Percentiles rank a stretch among this genome's conserved stretches.
These are phyloP conservation scores for Promerops cafer DNA, from an alignment of 2,113 vertebrate species.

Conservation along the genomic window DNA sequence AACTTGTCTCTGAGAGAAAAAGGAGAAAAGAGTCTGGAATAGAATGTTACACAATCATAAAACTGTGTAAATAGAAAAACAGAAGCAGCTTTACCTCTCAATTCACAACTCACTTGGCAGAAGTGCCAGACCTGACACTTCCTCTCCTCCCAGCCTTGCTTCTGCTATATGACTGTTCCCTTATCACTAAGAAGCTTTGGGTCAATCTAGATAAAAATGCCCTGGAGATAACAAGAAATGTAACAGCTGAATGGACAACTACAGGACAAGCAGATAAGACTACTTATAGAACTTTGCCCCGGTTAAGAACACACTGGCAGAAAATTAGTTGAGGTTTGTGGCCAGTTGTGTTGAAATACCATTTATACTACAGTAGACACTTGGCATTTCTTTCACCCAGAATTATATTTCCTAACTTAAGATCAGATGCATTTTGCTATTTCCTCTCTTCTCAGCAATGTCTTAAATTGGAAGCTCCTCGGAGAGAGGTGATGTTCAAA, in stretches of 20 bases:
- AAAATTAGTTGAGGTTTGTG: background rate
- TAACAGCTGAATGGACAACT: background rate
- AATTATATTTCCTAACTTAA: background rate
- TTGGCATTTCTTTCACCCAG: background rate
- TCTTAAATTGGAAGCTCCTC: background rate
- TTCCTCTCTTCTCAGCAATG: background rate
- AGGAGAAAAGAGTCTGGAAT: background rate
- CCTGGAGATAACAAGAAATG: background rate
- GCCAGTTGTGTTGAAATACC: background rate
- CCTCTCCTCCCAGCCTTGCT: background rate
- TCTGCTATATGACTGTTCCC: background rate
- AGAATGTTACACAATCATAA: background rate
- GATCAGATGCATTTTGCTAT: background rate
- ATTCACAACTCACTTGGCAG: background rate
- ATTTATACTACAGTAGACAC: background rate
- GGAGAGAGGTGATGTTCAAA: background rate
- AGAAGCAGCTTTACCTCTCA: background rate
- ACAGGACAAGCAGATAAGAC: background rate
- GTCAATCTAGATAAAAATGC: background rate
- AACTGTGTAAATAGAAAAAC: background rate
- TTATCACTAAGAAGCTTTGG: background rate
- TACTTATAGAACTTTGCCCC: fast-evolving
- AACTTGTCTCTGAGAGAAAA: background rate
- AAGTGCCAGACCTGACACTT: background rate
- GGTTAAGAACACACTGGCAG: background rate